Evolutionary conservation across 1,140 invertebrate genomes (phyloP).

Genomic region (Bombus difficillimus): DNA sequence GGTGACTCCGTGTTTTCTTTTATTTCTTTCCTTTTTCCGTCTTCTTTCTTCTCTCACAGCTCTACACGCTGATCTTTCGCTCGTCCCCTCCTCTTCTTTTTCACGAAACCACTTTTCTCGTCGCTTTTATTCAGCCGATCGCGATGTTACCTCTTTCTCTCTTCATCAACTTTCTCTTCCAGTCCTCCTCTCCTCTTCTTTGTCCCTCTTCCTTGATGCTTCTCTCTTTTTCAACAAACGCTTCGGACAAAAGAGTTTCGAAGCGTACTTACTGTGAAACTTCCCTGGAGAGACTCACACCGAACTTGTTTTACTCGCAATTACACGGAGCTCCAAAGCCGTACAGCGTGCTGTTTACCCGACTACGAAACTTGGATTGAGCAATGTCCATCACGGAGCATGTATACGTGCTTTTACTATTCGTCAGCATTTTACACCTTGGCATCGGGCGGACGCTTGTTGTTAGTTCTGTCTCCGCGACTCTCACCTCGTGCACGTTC

Average conservation of each 20-base stretch:
- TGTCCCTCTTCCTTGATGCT: not conserved
- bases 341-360: slow-evolving; percentile 42
- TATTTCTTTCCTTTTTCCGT: not conserved
- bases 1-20: slow-evolving; percentile 32
- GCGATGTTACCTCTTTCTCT: slow-evolving; percentile 31
- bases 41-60: slow-evolving; percentile 6
- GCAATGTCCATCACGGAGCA: not conserved
- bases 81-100: slow-evolving; percentile 37
- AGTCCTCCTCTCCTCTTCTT: not conserved
- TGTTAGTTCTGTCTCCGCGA: not conserved
- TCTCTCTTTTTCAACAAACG: slow-evolving; percentile 33
- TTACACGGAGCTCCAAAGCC: slow-evolving; percentile 50
- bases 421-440: slow-evolving; percentile 12
- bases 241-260: slow-evolving; percentile 54
- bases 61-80: not conserved
- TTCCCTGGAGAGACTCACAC: not conserved
- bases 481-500: not conserved
- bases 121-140: slow-evolving; percentile 55
- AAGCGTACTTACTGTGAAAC: slow-evolving; percentile 41
- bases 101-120: slow-evolving; percentile 31
- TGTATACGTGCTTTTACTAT: slow-evolving; percentile 15
- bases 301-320: slow-evolving; percentile 49
- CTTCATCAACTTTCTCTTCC: not conserved
- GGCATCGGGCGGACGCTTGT: not conserved
- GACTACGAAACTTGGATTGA: slow-evolving; percentile 28